A percentile compares a stretch with the other conserved stretches of the same genome.
Conservation (phyloP, 2,113 vertebrate genomes). For the Speoplatyrhinus poulsoni region DNA sequence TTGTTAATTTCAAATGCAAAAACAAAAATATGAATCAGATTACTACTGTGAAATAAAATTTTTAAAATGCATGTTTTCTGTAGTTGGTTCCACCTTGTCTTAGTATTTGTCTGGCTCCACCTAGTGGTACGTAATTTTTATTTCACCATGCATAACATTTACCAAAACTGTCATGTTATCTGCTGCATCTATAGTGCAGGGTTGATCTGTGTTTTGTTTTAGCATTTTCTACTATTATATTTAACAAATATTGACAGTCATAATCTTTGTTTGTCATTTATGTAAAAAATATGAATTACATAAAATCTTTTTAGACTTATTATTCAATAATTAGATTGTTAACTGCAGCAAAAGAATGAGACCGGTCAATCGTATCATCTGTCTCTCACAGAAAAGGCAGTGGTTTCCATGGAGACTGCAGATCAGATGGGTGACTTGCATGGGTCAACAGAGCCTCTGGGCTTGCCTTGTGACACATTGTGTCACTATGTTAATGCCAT, state of each 20-base stretch:
- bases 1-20: slow-evolving; percentile 1
- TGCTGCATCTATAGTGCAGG: too few relatives aligned
- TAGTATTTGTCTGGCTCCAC: slow-evolving; percentile 26
- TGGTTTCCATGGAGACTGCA: slow-evolving; percentile 86
- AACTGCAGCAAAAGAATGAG: neutral
- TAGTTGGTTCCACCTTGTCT: too few relatives aligned
- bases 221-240: too few relatives aligned
- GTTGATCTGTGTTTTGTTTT: neutral
- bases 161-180: neutral
- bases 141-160: neutral
- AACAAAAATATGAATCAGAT: neutral
- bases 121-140: slow-evolving; percentile 26
- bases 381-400: slow-evolving; percentile 81
- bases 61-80: too few relatives aligned
- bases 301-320: neutral
- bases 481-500: slow-evolving; percentile 91
- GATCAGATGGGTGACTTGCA: slow-evolving; percentile 87
- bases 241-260: too few relatives aligned
- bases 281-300: neutral
- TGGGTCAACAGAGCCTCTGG: slow-evolving; percentile 78
- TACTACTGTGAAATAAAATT: too few relatives aligned
- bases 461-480: slow-evolving; percentile 82
- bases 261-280: neutral
- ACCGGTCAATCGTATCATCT: neutral
- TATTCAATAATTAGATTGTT: neutral